Conservation (phyloP, 2,888 invertebrate genomes). For the Andrena fulva region DNA sequence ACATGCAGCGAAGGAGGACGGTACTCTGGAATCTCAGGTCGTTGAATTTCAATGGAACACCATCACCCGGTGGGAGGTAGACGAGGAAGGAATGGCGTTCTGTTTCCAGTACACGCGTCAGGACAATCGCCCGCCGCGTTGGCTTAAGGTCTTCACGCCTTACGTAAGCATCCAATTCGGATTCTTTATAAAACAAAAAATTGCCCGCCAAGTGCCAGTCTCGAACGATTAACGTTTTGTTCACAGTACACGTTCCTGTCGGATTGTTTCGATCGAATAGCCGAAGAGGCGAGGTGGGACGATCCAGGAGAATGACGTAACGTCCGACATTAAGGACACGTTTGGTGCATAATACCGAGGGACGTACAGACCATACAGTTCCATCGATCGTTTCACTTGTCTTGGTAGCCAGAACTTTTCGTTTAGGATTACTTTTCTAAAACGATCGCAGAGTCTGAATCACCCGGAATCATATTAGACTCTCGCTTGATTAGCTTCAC, state of each 20-base stretch:
- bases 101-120: constrained; percentile 94
- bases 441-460: constrained; percentile 21
- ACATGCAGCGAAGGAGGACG: constrained; percentile 94
- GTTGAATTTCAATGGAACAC: constrained; percentile 94
- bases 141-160: constrained; percentile 95
- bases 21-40: constrained; percentile 91
- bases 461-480: constrained; percentile 57
- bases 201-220: no score
- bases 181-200: neutral
- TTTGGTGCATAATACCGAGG: constrained; percentile 60
- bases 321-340: constrained; percentile 69
- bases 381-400: constrained; percentile 52
- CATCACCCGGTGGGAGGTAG: constrained; percentile 94
- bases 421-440: constrained; percentile 54
- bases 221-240: constrained; percentile 29
- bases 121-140: constrained; percentile 91
- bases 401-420: constrained; percentile 52
- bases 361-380: constrained; percentile 46
- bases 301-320: constrained; percentile 91
- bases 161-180: constrained; percentile 89
- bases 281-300: constrained; percentile 95
- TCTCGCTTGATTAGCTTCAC: constrained; percentile 44
- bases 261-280: constrained; percentile 98
- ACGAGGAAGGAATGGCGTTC: constrained; percentile 97
- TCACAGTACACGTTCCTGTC: constrained; percentile 93